Conservation (phyloP, 2,797 vertebrate genomes). For the Coranthus polyacanthus region DNA sequence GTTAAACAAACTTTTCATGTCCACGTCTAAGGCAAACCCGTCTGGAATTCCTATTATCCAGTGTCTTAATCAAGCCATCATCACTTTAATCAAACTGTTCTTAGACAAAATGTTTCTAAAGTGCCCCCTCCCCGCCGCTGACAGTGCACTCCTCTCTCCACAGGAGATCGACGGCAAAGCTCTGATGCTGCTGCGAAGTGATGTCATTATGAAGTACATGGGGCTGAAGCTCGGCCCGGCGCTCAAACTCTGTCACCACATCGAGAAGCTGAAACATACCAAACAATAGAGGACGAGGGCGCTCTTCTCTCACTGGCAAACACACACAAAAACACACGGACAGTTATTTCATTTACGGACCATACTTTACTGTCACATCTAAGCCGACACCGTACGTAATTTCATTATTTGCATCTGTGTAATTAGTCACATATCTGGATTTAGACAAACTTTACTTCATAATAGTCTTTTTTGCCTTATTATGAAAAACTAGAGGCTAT, state of each 20-base stretch:
- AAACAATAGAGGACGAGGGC: constrained; percentile 83
- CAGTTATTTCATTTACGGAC: constrained; percentile 5
- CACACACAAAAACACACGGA: constrained; percentile 20
- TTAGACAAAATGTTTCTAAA: constrained; percentile 13
- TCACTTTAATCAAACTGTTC: constrained; percentile 7
- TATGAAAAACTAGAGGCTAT: constrained; percentile 28
- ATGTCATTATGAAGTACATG: constrained; percentile 98
- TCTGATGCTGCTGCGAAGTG: constrained; percentile 92
- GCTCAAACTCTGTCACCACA: constrained; percentile 94
- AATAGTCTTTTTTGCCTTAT: constrained; percentile 43
- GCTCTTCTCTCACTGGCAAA: constrained; percentile 27
- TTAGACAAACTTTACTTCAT: constrained; percentile 18
- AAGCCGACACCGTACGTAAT: constrained; percentile 4
- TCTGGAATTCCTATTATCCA: constrained; percentile 1
- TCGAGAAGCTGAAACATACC: constrained; percentile 92
- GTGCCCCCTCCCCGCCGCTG: constrained; percentile 20
- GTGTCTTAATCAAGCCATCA: background rate
- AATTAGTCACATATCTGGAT: constrained; percentile 16
- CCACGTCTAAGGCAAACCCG: background rate
- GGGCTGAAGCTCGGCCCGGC: constrained; percentile 95
- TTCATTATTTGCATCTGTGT: constrained; percentile 10
- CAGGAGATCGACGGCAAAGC: constrained; percentile 97
- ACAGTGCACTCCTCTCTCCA: constrained; percentile 43
- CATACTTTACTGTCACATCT: constrained; percentile 15
- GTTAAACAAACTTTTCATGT: background rate